These are phyloP conservation scores for Oxygymnocypris stewartii DNA, from an alignment of 2,113 vertebrate species.

Conservation along the genomic window DNA sequence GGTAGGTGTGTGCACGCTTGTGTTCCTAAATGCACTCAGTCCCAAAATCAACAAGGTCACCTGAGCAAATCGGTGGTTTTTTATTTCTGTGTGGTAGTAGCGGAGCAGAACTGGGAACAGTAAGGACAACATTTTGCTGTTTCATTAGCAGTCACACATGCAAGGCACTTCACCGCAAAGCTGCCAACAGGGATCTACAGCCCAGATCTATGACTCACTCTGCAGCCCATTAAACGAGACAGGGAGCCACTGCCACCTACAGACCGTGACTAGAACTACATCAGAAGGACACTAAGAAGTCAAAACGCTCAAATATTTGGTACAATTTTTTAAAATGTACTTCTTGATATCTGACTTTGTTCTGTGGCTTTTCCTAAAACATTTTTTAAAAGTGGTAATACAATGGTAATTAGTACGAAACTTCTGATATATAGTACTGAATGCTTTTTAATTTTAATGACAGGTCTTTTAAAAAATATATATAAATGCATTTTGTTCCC, in stretches of 20 bases:
- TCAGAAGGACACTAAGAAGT: not conserved
- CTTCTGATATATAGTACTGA: not conserved
- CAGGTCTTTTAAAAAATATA: too few species aligned
- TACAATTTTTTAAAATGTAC: not conserved
- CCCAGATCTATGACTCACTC: constrained; percentile 49
- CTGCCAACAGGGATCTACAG: constrained; percentile 52
- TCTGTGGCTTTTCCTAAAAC: not conserved
- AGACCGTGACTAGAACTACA: not conserved
- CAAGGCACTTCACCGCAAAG: constrained; percentile 39
- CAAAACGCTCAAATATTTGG: not conserved
- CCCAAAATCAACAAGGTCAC: constrained; percentile 19
- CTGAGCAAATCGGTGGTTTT: not conserved
- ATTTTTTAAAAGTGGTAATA: not conserved
- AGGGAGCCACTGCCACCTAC: constrained; percentile 51
- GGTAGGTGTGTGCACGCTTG: not conserved
- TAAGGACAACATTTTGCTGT: constrained; percentile 22
- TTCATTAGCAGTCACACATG: constrained; percentile 56
- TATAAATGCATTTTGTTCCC: too few species aligned
- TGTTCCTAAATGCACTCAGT: not conserved
- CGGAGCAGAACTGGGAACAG: not conserved
- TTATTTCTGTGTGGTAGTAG: constrained; percentile 32
- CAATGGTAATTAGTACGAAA: not conserved
- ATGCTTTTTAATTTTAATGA: not conserved
- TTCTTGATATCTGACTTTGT: not conserved
- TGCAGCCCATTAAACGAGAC: not conserved